Base-by-base conservation (phyloP, 1,140 invertebrate genomes). In the Trichonephila clavipes region DNA sequence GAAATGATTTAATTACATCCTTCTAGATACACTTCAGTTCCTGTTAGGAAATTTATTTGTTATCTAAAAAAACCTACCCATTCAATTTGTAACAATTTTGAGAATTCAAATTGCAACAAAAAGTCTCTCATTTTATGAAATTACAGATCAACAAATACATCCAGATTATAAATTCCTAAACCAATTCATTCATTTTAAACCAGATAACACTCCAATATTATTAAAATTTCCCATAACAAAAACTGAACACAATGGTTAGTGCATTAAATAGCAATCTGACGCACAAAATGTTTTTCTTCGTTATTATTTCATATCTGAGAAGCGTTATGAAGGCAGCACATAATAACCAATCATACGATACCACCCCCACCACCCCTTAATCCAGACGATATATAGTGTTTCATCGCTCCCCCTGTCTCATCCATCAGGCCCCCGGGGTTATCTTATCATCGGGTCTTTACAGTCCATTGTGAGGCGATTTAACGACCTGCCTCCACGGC, bases 391-490 rank as follows among this genome's bases (percentile, higher is more conserved):
- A 77, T 77, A 77, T 77, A 77, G 72, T 34, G 28, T 77, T 77
- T 34, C 72, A 77, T 40, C 16, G 28, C 72, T 40, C 72, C 72
- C 72, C 72, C 3, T 24, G 16, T 34, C 28, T 10, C 82, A 83
- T 83, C 82, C 51, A 59, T 83, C 82, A 83, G 40, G 51, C 44
- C 82, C 82, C 82, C 10, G 82, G 51, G 72, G 82, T 44, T 51
- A 24, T 83, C 40, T 83, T 51, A 83, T 72, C 87, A 69, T 24
- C 66, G 28, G 87, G 59, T 87, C 85, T 87, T 87, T 87, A 87
- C 85, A 61, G 85, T 40, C 85, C 58, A 87, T 87, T 89, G 64
- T 87, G 85, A 87, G 51, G 61, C 85, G 28, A 40, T 87, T 87
- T 87, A 87, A 87, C 61, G 85, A 87, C 59, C 85, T 28, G 61